Evolutionary conservation across 1,140 invertebrate genomes (phyloP), one percentile per base, ranked within the genome.

Genomic region (Homarus americanus): DNA sequence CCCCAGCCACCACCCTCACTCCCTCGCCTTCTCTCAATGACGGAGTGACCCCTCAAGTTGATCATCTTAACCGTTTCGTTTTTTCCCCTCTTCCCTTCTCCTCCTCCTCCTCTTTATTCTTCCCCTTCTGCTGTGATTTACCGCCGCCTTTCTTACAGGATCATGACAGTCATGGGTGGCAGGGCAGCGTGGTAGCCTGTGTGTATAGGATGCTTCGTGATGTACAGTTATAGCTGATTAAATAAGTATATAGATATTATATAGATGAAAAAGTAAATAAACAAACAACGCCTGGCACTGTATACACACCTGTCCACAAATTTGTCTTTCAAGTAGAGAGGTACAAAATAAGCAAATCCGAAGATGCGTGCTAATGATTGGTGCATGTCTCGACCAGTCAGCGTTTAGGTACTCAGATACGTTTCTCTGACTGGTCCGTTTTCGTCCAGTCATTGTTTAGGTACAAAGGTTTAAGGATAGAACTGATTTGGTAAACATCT

Each of bases 191-290:
- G 76, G 86, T 72, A 69, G 36, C 66, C n/a, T 69, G 83, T 87
- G 69, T 85, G 83, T 87, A 41, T 86, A 86, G 83, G 76, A 66
- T 82, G 86, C 86, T 88, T 88, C 44, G 78, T 88, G 86, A 58
- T 88, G 86, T 88, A 88, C 86, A 88, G 76, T 80, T 66, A 88
- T 88, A 88, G 86, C 53, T 88, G 78, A 80, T 80, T 87, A 79
- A 53, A 63, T 78, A 86, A 86, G 69, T 86, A 73, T 76, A 78
- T 87, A 87, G 73, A 41, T 87, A 53, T 63, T 32, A 63, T 53
- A 82, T 82, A 82, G 28, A 66, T 36, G n/a, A 36, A 32, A 58
- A 15, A 58, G 24, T 58, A 58, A 15, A n/a, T n/a, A 66, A 49
- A 80, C 34, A 41, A 80, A 24, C n/a, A 88, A 88, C 86, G 40